Evolutionary conservation across 2,797 vertebrate species (phyloP).

Genomic region (Pseudomugil tenellus): DNA sequence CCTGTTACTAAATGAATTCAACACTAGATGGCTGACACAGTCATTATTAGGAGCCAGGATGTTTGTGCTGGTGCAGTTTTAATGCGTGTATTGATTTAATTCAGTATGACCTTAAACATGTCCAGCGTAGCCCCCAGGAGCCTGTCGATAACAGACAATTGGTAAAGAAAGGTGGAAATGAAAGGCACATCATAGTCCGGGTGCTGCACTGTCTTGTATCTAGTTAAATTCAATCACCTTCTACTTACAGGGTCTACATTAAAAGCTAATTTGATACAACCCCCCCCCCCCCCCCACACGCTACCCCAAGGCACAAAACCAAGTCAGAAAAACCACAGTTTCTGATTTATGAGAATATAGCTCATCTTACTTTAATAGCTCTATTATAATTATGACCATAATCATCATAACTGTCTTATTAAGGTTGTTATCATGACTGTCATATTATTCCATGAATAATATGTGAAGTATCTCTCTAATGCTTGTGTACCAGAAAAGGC

Average conservation of each 20-base stretch:
- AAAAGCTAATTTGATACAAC: too few relatives aligned
- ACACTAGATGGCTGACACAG: slow-evolving; percentile 32
- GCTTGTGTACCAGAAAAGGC: too few relatives aligned
- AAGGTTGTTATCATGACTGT: neutral
- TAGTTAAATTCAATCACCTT: too few relatives aligned
- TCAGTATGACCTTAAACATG: slow-evolving; percentile 14
- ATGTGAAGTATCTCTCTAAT: too few relatives aligned
- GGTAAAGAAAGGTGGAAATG: neutral
- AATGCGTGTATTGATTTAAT: slow-evolving; percentile 33
- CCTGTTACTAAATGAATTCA: slow-evolving; percentile 47
- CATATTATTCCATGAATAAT: neutral
- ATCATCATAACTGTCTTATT: slow-evolving; percentile 3
- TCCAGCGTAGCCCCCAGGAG: slow-evolving; percentile 7
- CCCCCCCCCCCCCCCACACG: too few relatives aligned
- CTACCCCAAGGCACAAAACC: too few relatives aligned
- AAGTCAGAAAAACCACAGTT: too few relatives aligned
- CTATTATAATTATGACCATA: neutral
- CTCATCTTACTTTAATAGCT: neutral
- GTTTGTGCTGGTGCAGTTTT: slow-evolving; percentile 17
- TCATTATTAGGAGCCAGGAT: slow-evolving; percentile 20
- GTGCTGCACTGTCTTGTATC: neutral
- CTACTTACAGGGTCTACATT: too few relatives aligned
- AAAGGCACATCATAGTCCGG: neutral
- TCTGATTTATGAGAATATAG: neutral
- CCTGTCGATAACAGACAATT: slow-evolving; percentile 19